phyloP scores from a whole-genome alignment of 2,797 vertebrate species.

The Eulemur albifrons region DNA sequence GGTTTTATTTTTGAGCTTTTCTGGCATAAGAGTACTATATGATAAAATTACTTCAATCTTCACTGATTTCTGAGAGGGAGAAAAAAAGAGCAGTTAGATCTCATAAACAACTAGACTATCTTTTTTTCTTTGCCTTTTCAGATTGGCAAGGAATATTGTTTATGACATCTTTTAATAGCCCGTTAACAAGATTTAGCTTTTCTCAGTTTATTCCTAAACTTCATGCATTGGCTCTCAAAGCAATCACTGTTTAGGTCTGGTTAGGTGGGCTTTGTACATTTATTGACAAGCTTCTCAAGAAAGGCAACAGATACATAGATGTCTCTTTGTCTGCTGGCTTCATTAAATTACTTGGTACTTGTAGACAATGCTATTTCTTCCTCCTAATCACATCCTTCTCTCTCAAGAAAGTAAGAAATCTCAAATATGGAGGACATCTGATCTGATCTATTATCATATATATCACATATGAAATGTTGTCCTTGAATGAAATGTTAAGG shows the following conservation, averaged over 20 bases:
- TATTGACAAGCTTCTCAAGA: not conserved
- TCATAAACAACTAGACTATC: not conserved
- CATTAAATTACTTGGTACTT: not conserved
- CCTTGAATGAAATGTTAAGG: not conserved
- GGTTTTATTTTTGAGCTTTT: slow-evolving; percentile 40
- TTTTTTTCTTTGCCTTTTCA: slow-evolving; percentile 34
- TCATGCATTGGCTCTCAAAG: not conserved
- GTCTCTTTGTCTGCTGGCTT: not conserved
- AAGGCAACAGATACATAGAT: not conserved
- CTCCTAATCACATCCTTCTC: not conserved
- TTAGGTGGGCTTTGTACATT: not conserved
- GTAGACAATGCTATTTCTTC: not conserved
- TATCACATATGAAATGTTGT: not conserved
- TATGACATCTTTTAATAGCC: not conserved
- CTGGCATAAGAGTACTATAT: not conserved
- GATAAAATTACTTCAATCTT: slow-evolving; percentile 45
- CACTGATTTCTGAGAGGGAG: not conserved
- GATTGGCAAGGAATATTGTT: not conserved
- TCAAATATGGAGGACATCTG: not conserved
- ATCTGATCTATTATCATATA: not conserved
- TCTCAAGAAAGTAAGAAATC: not conserved
- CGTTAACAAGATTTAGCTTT: not conserved
- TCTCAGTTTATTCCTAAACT: slow-evolving; percentile 11
- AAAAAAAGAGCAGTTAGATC: not conserved
- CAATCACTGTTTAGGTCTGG: not conserved